Evolutionary conservation across 2,888 invertebrate genomes (phyloP), one percentile per base, ranked within the genome.

Genomic region (Philereme vetulata): DNA sequence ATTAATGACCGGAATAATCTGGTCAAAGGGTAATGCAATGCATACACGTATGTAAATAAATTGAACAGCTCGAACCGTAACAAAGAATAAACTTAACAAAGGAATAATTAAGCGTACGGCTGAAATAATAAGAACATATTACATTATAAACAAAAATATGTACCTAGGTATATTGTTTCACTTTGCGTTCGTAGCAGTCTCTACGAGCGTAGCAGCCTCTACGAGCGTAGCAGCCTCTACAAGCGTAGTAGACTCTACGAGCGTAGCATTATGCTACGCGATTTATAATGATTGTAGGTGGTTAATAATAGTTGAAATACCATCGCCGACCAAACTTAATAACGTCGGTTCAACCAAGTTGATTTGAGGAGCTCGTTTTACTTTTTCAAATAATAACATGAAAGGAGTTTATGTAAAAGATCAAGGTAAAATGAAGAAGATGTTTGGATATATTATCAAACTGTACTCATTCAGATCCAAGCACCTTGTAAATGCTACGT

Each of bases 401-500:
- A 36, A 36, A 36, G 5, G 46, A 54, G 47, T 54, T 47, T 47
- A 34, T 33, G 5, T 21, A 54, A 48, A 48, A 36, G 58, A 48
- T 59, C n/a, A 44, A 45, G 35, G 32, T 35, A 3, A 43, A 43
- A 55, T 44, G 43, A 48, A 56, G 38, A 60, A 44, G 10, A 48
- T 43, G 36, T 43, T 50, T 46, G 54, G 42, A 50, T 54, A 59
- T 42, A 11, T 8, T 48, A 51, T 56, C 38, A 56, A 45, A 21
- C 51, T 5, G 44, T 43, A 47, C 52, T 58, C 46, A 53, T 58
- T 49, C 43, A 43, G 36, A 52, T 55, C 42, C 10, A 34, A 60
- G 53, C 51, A 46, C 44, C 54, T 58, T 55, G 40, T 57, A 52
- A 62, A 59, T 45, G 57, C 46, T 62, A 38, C 54, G 7, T 53